Base-by-base conservation (phyloP, 2,888 invertebrate genomes). In the Agriopis aurantiaria region DNA sequence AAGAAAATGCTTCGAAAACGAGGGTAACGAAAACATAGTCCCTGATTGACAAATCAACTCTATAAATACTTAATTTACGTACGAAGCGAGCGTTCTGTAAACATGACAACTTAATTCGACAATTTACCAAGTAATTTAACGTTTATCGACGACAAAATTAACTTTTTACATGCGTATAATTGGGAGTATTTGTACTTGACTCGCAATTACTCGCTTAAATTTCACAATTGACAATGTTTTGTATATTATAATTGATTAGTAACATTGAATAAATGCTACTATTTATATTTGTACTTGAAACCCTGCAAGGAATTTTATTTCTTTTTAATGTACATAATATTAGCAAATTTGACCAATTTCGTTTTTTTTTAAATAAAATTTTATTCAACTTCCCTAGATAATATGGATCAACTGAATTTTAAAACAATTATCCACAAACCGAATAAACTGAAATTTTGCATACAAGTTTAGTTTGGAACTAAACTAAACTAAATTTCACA, bases 81-180 rank as follows among this genome's bases (percentile, higher is more conserved):
- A 69, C 65, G 8, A 52, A 63, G 52, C 59, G 63, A 70, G 62
- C 55, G 60, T 66, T 70, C 64, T 71, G 65, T 72, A 58, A 72
- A 75, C 69, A 75, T 61, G 72, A 71, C 75, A 73, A 66, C 33
- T 71, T 75, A 76, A 75, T 75, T 75, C 55, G 53, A 14, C 68
- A 70, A 70, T 71, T 73, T 72, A 70, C 60, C 45, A 45, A 65
- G 57, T 65, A 67, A 69, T 72, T 73, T 68, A 56, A 76, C 57
- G 67, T 71, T 68, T 65, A 74, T 66, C 59, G 66, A 66, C 67
- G 23, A 56, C 59, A 57, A 73, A 74, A 72, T 76, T 68, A 64
- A 75, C 48, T 65, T 71, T 71, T 70, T 63, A 66, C 63, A 48
- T 51, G 63, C 55, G 55, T 33, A 12, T 53, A 57, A 71, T 63